Evolutionary conservation across 2,888 invertebrate species (phyloP), one percentile per base, ranked within the genome.

Genomic region (Chalcis sispes): DNA sequence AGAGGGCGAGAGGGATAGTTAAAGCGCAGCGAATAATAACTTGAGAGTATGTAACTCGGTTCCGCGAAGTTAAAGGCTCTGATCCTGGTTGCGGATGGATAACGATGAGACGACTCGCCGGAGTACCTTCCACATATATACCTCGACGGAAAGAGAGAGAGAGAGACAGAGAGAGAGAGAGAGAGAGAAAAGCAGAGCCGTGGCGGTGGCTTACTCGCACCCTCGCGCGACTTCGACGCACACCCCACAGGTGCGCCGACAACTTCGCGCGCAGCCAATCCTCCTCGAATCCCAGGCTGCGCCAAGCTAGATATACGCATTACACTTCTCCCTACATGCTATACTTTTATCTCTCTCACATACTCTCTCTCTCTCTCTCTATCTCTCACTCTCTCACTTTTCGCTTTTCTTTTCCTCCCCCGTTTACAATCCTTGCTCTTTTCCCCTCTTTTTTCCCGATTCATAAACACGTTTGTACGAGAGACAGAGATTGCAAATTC

Each of bases 251-350:
- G 73, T 78, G 76, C 79, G 79, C 73, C n/a, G 27, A 15, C 69
- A 66, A 78, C 79, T 79, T 64, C 73, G 82, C 72, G 48, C 82
- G 80, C 81, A 82, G 77, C 83, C 83, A 83, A 83, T 83, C 82
- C 79, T 18, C 32, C 8, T 42, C 8, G 13, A 15, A 42, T 7
- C 42, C 15, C 42, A 7, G 36, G 5, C 10, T 36, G n/a, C n/a
- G n/a, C n/a, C n/a, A n/a, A n/a, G n/a, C n/a, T n/a, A n/a, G n/a
- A n/a, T n/a, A n/a, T n/a, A n/a, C n/a, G n/a, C n/a, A n/a, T 36
- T 36, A 4, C 36, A 10, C 4, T 36, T 36, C 15, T 15, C 10
- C 50, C 10, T 5, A 0, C 78, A 77, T 79, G 73, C 7, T 4
- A 15, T 10, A 20, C 20, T 66, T 66, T 13, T 54, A 8, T 20